Base-by-base conservation (phyloP, 2,113 vertebrate genomes). In the Vulpes lagopus region DNA sequence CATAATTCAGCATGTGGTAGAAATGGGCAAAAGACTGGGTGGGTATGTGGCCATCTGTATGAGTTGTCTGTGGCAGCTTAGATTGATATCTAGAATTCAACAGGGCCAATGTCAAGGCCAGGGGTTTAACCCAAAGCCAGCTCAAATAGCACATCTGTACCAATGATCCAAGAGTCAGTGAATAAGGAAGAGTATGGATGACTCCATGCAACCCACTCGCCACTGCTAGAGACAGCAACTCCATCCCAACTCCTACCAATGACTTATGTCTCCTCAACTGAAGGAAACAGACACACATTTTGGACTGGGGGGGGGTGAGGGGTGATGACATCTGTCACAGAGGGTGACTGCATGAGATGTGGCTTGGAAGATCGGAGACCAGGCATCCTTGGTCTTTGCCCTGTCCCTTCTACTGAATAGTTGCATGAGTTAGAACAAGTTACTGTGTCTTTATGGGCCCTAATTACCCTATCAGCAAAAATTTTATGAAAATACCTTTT, bases 1-100 rank as follows among this genome's bases (percentile, higher is more conserved):
- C 11, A 1, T 84, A 57, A 60, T 73, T 76, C 19, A 23, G 57
- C 22, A 0, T 0, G 32, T 11, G 7, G 25, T 30, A 22, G 76
- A 60, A 64, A 19, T 5, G 22, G 25, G 38, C n/a, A 64, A 16
- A 19, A 23, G 16, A 43, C 0, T 55, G 22, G 4, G 16, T 25
- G 25, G 0, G 0, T 69, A 0, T 55, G 1, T 16, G 55, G 78
- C 74, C 59, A 0, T 73, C 79, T 67, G 2, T 7, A 15, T 2
- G 2, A 14, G 3, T 25, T 32, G 38, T 80, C 30, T 69, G 20
- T 60, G 35, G n/a, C 16, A 53, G 59, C 59, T 87, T 71, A 60
- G 7, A 1, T 86, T 25, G 38, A 3, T 69, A 69, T 10, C 22
- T 60, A 19, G 67, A 83, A 86, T 64, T 67, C 74, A 74, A 0